Base-by-base conservation (phyloP, 1,140 invertebrate genomes). In the Hesperophylax magnus region DNA sequence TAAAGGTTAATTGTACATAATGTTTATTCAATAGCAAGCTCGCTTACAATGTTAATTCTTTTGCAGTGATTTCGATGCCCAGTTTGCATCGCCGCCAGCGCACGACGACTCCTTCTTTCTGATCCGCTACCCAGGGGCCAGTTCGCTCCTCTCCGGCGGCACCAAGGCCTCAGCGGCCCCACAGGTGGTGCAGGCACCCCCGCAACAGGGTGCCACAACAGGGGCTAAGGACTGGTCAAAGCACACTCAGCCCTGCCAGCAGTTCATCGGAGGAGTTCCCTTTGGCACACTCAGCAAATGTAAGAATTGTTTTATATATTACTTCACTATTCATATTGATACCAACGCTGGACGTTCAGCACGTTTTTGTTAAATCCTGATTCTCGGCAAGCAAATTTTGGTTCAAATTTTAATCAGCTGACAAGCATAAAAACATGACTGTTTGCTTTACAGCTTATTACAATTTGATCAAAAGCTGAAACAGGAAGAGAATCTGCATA, bases 71-170 rank as follows among this genome's bases (percentile, higher is more conserved):
- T 93, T 94, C 85, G 92, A 94, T 81, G 91, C 92, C 76, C 91
- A 93, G 60, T 92, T 89, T 78, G 89, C 93, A 17, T 94, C 94
- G 31, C 94, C 94, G 22, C 93, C 94, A 15, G 92, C 92, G 15
- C 91, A 93, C 60, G 93, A 95, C 85, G 93, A 94, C 80, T 93
- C 90, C 58, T 95, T 94, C 85, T 93, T 94, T 86, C 93, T 91
- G 80, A 92, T 94, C 80, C 90, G 91, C 24, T 94, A 94, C 85
- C 90, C 92, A 0, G 88, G 87, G 75, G 84, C 87, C 5, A 86
- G 88, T n/a, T 84, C 85, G 0, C 58, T 90, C 27, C 87, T 89
- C 60, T 87, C 86, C 1, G 86, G 87, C 52, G 79, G 69, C 83
- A 81, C 18, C 85, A 86, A 9, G 18, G 85, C 4, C 76, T 81